These are phyloP conservation scores for Osmerus eperlanus DNA, from an alignment of 2,113 vertebrate species.

Conservation along the genomic window DNA sequence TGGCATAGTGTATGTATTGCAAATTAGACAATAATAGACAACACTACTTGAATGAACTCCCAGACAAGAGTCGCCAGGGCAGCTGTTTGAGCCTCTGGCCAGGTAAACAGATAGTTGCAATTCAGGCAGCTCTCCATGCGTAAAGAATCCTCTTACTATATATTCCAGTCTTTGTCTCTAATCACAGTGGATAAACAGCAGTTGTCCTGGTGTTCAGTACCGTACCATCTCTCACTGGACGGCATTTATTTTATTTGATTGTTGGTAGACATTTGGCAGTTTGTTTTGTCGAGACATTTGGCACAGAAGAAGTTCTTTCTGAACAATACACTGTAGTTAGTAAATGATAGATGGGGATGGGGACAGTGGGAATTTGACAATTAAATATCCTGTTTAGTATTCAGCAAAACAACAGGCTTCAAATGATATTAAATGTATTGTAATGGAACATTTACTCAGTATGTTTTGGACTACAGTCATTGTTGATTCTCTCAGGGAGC, in stretches of 20 bases:
- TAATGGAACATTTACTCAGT: neutral
- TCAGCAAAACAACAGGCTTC: neutral
- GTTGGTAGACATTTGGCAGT: no score
- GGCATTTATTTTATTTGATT: no score
- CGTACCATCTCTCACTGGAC: no score
- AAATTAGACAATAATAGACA: no score
- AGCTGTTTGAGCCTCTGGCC: neutral
- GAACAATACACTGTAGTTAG: no score
- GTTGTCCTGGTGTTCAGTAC: no score
- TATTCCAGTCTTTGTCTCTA: conserved; percentile 3
- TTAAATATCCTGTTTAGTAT: conserved; percentile 8
- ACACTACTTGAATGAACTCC: conserved; percentile 9
- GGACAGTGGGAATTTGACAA: neutral
- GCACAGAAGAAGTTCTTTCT: no score
- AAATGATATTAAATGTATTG: conserved; percentile 1
- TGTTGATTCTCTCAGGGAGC: neutral
- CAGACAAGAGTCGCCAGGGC: neutral
- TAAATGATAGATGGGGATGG: no score
- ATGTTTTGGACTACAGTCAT: neutral
- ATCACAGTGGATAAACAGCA: neutral
- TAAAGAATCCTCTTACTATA: conserved; percentile 17
- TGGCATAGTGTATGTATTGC: neutral
- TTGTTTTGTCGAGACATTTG: no score
- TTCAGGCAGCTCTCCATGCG: conserved; percentile 14
- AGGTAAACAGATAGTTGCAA: conserved; percentile 19